Evolutionary conservation across 2,888 invertebrate species (phyloP), one percentile per base, ranked within the genome.

Genomic region (Rhaphigaster nebulosa): DNA sequence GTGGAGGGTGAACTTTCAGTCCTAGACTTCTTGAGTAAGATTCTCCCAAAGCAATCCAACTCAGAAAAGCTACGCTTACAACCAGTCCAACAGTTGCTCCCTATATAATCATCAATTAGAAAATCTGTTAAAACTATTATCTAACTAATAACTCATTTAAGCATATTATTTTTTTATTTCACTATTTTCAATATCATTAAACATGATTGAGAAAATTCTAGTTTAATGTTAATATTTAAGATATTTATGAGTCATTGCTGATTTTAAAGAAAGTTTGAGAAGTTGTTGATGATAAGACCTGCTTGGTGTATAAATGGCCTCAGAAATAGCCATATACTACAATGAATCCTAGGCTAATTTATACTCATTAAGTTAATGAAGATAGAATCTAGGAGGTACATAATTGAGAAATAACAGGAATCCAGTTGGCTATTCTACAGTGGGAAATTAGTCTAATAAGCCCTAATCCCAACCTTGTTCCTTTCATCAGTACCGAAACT

Each of bases 71-170:
- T 26, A 93, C 93, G 38, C 93, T 93, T 34, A 92, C 89, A 18
- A 93, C 87, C 65, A 93, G 92, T 12, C 93, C 94, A 87, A 91
- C 91, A 1, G 93, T 91, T 0, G 93, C 93, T 56, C 93, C 94
- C 93, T 94, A n/a, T 45, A 89, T 52, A 52, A 29, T 15, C 15
- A 65, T 65, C 0, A 29, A 12, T 65, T 20, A 23, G 29, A 20
- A 70, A 70, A 76, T 29, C 0, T 70, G 18, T 76, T 38, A 20
- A 38, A 29, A 70, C 4, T 34, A 10, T n/a, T n/a, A 56, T 60
- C 23, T 23, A 4, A 56, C 8, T n/a, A 29, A 34, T 65, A n/a
- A 65, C 29, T 65, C 15, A 29, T 65, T 26, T 56, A 26, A 26
- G 5, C 26, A 56, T 23, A 8, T 56, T 8, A 26, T 56, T 56